phyloP scores from a whole-genome alignment of 2,797 vertebrate species.

The Poecilia picta region DNA sequence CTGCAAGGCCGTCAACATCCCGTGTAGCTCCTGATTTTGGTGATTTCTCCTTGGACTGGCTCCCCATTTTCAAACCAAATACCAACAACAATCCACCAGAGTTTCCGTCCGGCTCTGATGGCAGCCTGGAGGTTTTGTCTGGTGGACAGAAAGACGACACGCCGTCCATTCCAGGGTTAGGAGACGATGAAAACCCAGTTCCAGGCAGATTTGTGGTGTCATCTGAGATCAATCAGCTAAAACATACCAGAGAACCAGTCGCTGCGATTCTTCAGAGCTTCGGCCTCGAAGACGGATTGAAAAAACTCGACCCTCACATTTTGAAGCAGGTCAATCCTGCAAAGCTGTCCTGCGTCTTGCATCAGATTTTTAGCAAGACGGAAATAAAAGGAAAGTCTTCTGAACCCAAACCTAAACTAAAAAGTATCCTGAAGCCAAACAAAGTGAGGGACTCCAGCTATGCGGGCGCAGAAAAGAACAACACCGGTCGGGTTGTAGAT shows the following conservation, averaged over 20 bases:
- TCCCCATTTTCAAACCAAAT: neutral
- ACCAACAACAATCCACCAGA: neutral
- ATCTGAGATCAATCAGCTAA: slow-evolving; percentile 57
- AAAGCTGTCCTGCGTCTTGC: slow-evolving; percentile 91
- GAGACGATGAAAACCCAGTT: slow-evolving; percentile 18
- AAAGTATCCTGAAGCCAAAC: neutral
- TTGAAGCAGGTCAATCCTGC: slow-evolving; percentile 91
- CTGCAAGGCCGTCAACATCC: neutral
- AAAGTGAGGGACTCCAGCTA: neutral
- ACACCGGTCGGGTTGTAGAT: neutral
- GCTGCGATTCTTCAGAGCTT: slow-evolving; percentile 86
- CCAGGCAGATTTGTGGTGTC: slow-evolving; percentile 11
- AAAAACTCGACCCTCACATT: slow-evolving; percentile 63
- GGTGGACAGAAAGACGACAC: slow-evolving; percentile 8
- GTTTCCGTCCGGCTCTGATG: neutral
- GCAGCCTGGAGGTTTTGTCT: neutral
- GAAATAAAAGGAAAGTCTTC: slow-evolving; percentile 58
- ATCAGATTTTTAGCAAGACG: slow-evolving; percentile 89
- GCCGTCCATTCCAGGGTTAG: slow-evolving; percentile 32
- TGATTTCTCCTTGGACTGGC: neutral
- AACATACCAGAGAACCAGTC: slow-evolving; percentile 88
- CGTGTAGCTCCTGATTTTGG: neutral
- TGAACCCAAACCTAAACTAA: neutral
- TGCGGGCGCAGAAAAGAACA: neutral
- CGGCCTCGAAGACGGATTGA: no score